phyloP scores from a whole-genome alignment of 2,113 vertebrate genomes.

The Gnathonemus longibarbis region DNA sequence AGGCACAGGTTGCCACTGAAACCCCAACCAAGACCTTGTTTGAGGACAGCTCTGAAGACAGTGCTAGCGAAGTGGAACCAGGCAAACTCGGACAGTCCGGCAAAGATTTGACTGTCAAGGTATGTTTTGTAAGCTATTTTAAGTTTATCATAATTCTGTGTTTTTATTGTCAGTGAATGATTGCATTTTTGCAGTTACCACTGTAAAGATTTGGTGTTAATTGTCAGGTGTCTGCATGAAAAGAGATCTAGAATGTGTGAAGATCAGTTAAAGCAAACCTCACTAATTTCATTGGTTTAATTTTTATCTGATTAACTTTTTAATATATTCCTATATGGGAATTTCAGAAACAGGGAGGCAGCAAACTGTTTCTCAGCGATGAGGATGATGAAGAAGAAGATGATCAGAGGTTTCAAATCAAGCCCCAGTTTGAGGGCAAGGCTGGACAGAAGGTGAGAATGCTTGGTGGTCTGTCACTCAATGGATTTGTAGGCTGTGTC shows the following conservation, averaged over 20 bases:
- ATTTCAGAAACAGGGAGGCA: slow-evolving; percentile 26
- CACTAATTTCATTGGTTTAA: not conserved
- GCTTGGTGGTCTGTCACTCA: not conserved
- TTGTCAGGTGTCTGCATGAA: not conserved
- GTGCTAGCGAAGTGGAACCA: slow-evolving; percentile 25
- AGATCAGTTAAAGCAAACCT: not conserved
- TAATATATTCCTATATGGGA: slow-evolving; percentile 26
- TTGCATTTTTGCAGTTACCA: not conserved
- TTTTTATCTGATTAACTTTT: not conserved
- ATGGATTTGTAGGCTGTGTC: not conserved
- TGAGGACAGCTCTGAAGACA: slow-evolving; percentile 30
- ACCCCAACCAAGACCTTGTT: slow-evolving; percentile 34
- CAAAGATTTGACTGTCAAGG: slow-evolving; percentile 24
- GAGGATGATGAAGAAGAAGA: slow-evolving; percentile 59
- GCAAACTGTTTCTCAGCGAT: slow-evolving; percentile 73
- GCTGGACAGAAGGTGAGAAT: slow-evolving; percentile 79
- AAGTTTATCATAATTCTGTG: not conserved
- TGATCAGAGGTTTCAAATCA: slow-evolving; percentile 69
- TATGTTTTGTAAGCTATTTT: slow-evolving; percentile 10
- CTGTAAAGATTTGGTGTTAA: not conserved
- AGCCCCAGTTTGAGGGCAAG: slow-evolving; percentile 87
- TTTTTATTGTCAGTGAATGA: not conserved
- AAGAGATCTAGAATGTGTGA: not conserved
- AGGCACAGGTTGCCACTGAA: not conserved
- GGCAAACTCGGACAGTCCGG: not conserved